Evolutionary conservation across 2,888 invertebrate species (phyloP), one percentile per base, ranked within the genome.

Genomic region (Globia sparganii): DNA sequence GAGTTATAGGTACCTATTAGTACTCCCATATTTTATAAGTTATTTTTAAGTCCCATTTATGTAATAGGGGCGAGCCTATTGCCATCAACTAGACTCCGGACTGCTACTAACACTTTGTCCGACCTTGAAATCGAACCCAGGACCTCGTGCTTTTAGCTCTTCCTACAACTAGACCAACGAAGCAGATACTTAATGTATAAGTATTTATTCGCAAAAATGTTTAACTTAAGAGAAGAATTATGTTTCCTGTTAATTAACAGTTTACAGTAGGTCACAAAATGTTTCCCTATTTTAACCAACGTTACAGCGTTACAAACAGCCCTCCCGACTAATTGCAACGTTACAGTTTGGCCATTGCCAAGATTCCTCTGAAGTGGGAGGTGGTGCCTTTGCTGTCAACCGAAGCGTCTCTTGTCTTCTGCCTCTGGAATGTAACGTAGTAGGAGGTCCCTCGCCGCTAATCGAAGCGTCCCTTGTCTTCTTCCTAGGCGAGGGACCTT

Each of bases 231-330:
- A n/a, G 2, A 31, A 40, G 0, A 59, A 49, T 53, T 34, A 9
- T 28, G 0, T 28, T 61, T 3, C 28, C 21, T 40, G 18, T 43
- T 43, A 43, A 43, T 49, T 40, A 53, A 31, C 61, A 61, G 15
- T n/a, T 40, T 21, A 37, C 46, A 25, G 15, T 13, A 15, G 8
- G 4, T 8, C 13, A 58, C 31, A 80, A 85, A 85, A 77, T 49
- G 43, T 40, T 77, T 68, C 56, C 62, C n/a, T 34, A n/a, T n/a
- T n/a, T n/a, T n/a, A n/a, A n/a, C n/a, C n/a, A n/a, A n/a, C n/a
- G n/a, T n/a, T n/a, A n/a, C n/a, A n/a, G n/a, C n/a, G n/a, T n/a
- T n/a, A n/a, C n/a, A n/a, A n/a, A n/a, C n/a, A n/a, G n/a, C n/a
- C n/a, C n/a, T n/a, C n/a, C n/a, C n/a, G n/a, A n/a, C n/a, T n/a